Conservation (phyloP, 1,140 invertebrate genomes). For the Wiebesia pumilae region DNA sequence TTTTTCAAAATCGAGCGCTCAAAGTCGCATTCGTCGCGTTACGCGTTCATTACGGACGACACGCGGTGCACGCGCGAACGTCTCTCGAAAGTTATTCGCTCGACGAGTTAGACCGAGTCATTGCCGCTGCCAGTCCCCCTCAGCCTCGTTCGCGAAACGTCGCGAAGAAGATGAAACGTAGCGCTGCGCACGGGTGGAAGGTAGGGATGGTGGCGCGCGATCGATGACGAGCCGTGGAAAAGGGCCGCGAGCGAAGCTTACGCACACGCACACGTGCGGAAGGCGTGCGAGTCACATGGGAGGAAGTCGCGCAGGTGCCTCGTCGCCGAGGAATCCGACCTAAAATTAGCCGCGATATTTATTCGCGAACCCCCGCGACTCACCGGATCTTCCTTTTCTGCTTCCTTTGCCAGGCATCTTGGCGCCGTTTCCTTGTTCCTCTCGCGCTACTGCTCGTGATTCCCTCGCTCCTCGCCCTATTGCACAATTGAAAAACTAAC, state of each 20-base stretch:
- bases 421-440: not conserved
- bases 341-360: too few species aligned
- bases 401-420: slow-evolving; percentile 72
- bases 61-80: too few species aligned
- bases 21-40: too few species aligned
- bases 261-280: slow-evolving; percentile 24
- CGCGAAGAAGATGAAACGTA: too few species aligned
- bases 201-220: not conserved
- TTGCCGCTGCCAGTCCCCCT: not conserved
- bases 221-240: not conserved
- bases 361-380: slow-evolving; percentile 56
- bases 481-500: slow-evolving; percentile 6
- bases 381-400: slow-evolving; percentile 70
- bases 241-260: not conserved
- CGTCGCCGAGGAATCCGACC: too few species aligned
- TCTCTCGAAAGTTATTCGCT: too few species aligned
- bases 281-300: slow-evolving; percentile 66
- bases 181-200: too few species aligned
- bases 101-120: too few species aligned
- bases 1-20: too few species aligned
- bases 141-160: too few species aligned
- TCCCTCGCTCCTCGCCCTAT: not conserved
- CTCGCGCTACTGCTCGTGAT: not conserved
- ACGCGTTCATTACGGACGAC: too few species aligned
- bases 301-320: not conserved